Base-by-base conservation (phyloP, 2,888 invertebrate genomes). In the Parochlus steinenii region DNA sequence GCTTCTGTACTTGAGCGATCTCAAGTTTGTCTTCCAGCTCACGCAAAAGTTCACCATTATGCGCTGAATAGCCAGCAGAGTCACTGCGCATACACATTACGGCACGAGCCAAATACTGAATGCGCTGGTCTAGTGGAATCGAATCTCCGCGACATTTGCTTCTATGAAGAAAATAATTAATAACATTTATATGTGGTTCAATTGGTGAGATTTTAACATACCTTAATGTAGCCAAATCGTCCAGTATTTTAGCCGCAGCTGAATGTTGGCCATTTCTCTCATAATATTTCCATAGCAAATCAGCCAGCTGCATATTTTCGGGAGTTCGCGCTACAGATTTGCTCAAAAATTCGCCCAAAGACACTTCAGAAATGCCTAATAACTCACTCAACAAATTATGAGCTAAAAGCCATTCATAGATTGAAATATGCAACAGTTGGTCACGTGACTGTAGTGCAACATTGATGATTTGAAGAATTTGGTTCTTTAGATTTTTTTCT, bases 31-130 rank as follows among this genome's bases (percentile, higher is more conserved):
- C 95, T 58, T 92, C 89, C 33, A 93, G 61, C 49, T 90, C 85
- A 45, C 85, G 77, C 38, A 90, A 63, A 49, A 87, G 74, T 39
- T 85, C 78, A 2, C 76, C 85, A 49, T 72, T 67, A 48, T 66
- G 68, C 28, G 73, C 73, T 7, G 79, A 72, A 43, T 73, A 74
- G 2, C 76, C 80, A 14, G 74, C 69, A 46, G 69, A 73, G 46
- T 82, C 83, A 47, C 90, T 89, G 39, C 93, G 74, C 71, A 93
- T 83, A 56, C 93, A 93, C 66, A 95, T 83, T 41, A 93, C 82
- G 23, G 95, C 92, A 45, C 90, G 71, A 0, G 90, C 86, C 49
- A 98, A 63, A 64, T 93, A 92, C 47, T 85, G 78, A 45, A 93
- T 72, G 42, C 97, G 72, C 54, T 87, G 76, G 16, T 73, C 64